Base-by-base conservation (phyloP, 53 echinoderm and acorn worm species). In the Echinarachnius parma region DNA sequence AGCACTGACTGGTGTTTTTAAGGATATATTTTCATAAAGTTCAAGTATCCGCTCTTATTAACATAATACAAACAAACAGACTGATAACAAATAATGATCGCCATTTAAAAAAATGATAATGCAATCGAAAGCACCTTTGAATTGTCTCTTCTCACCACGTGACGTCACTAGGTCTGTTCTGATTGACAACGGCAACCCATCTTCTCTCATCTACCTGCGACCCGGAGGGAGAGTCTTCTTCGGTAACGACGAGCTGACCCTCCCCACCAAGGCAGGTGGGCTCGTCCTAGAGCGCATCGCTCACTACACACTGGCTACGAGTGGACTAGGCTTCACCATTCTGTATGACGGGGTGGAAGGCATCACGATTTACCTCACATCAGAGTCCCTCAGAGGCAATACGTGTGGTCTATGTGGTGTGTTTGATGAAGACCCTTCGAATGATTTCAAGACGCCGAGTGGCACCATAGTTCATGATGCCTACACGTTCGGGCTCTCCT, bases 341-440 rank as follows among this genome's bases (percentile, higher is more conserved):
- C 49, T 79, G 15, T 91, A 80, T 29, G 85, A 91, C 35, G 86
- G 87, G 0, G 16, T 69, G 18, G 87, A 91, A 64, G 45, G 45
- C 20, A 70, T 91, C 11, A 83, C 80, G 14, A 62, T 91, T 2
- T 76, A 71, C 61, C 24, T 80, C 50, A 91, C 83, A 0, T 76
- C 79, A 0, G 64, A 80, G 14, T 70, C 61, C 3, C 61, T 91
- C 24, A 26, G 33, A 11, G 77, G 70, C 28, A 76, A 87, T 47
- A 91, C 87, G 0, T 91, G 86, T 27, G 92, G 92, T 28, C 74
- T 91, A 18, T 91, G 92, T 34, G 92, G 92, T 23, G 80, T 83
- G 20, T 84, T 76, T 60, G 83, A 91, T 31, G 63, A 74, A 16
- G 78, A 87, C 60, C 77, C 80, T 1, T 31, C 39, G 14, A 83